These are phyloP conservation scores for Dolichomitus sp. DNA, from an alignment of 2,888 invertebrate genomes.

Conservation along the genomic window DNA sequence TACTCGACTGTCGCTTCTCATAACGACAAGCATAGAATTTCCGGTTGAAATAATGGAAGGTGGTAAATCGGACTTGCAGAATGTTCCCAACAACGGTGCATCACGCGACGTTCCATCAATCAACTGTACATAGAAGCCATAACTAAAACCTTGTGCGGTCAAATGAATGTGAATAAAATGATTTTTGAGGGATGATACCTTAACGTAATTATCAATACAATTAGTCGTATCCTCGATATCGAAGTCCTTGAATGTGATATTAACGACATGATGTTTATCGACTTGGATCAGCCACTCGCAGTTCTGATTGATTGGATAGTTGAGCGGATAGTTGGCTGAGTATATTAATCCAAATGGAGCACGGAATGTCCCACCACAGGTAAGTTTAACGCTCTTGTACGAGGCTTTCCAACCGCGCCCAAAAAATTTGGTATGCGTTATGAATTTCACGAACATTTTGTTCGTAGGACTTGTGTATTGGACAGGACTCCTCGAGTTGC, in stretches of 20 bases:
- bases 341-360: conserved; percentile 90
- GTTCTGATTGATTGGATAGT: conserved; percentile 91
- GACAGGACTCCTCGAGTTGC: conserved; percentile 86
- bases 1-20: conserved; percentile 88
- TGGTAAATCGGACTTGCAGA: conserved; percentile 88
- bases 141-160: not conserved
- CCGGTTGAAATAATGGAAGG: conserved; percentile 87
- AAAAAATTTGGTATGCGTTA: conserved; percentile 86
- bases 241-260: conserved; percentile 91
- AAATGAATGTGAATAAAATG: not conserved
- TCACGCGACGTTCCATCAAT: conserved; percentile 88
- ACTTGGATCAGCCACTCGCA: conserved; percentile 94
- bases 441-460: conserved; percentile 90
- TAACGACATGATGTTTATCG: conserved; percentile 90
- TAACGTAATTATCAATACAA: conserved; percentile 88
- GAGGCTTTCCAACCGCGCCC: conserved; percentile 90
- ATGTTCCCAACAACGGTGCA: conserved; percentile 87
- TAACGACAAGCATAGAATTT: conserved; percentile 90
- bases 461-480: conserved; percentile 90
- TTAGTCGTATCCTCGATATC: conserved; percentile 87
- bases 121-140: conserved; percentile 84
- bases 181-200: conserved; percentile 81
- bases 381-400: conserved; percentile 88
- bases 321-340: conserved; percentile 94
- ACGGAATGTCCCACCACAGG: conserved; percentile 92